Evolutionary conservation across 2,888 invertebrate genomes (phyloP).

Genomic region (Metalampra italica): DNA sequence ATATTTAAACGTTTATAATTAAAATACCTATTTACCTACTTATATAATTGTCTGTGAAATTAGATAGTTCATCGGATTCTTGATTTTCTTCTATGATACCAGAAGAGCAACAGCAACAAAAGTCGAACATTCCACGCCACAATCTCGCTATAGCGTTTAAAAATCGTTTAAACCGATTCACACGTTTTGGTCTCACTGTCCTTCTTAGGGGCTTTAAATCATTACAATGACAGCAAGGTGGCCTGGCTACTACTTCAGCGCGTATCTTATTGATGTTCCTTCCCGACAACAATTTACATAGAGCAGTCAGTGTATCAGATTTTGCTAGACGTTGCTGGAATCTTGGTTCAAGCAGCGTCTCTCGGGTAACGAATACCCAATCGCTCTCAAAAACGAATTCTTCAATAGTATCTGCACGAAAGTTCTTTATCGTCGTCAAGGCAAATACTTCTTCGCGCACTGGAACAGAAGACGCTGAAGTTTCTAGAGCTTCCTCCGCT

Average conservation of each 20-base stretch:
- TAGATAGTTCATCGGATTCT: constrained; percentile 23
- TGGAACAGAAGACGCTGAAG: constrained; percentile 23
- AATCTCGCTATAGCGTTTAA: constrained; percentile 21
- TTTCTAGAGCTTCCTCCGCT: constrained; percentile 17
- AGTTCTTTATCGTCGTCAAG: constrained; percentile 61
- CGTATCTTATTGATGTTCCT: constrained; percentile 30
- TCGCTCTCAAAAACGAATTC: constrained; percentile 59
- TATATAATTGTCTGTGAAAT: constrained; percentile 43
- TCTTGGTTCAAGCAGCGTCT: constrained; percentile 51
- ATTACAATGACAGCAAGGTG: constrained; percentile 59
- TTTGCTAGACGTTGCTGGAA: constrained; percentile 49
- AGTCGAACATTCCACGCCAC: constrained; percentile 26
- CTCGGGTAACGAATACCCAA: constrained; percentile 56
- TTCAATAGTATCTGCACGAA: constrained; percentile 48
- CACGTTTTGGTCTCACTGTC: constrained; percentile 20
- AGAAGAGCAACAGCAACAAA: constrained; percentile 27
- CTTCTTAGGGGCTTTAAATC: constrained; percentile 28
- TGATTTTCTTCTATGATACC: constrained; percentile 16
- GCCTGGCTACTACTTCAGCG: constrained; percentile 39
- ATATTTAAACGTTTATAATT: too few relatives aligned
- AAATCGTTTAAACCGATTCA: constrained; percentile 31
- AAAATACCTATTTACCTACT: constrained; percentile 46
- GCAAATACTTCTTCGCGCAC: constrained; percentile 45
- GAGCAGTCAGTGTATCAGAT: constrained; percentile 38
- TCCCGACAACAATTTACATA: constrained; percentile 46